Evolutionary conservation across 2,113 vertebrate species (phyloP), one percentile per base, ranked within the genome.

Genomic region (Heterochromis multidens): DNA sequence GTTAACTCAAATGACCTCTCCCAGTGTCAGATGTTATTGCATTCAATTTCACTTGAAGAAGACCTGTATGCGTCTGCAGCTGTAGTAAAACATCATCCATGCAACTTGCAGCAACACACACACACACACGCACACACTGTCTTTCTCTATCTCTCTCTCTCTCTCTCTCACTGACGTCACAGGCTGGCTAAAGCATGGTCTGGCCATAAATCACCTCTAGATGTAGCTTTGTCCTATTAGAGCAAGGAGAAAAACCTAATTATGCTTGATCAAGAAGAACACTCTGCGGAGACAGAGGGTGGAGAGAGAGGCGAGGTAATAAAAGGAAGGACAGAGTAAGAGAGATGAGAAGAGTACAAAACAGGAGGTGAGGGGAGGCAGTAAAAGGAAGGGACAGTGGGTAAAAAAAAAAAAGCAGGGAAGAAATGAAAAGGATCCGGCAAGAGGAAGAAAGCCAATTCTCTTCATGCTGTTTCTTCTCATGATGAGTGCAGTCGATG

Each of bases 161-260:
- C 63, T 78, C 81, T 72, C 58, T 60, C 80, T 65, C 43, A 54
- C 80, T 93, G 95, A 94, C 90, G 84, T 94, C 92, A 93, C 59
- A 65, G 86, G 78, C 46, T 80, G 92, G 89, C 90, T 92, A 88
- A 91, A 94, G 82, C 77, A 56, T 59, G 58, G 85, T 70, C 91
- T 89, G 92, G 89, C 88, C 94, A 96, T 96, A 95, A 95, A 96
- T 96, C 95, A 96, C 89, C 85, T 89, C 87, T 85, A 81, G 90
- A 90, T 93, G 87, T 92, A 94, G 90, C 91, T 95, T 93, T 94
- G 93, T 95, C 93, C 94, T 90, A 91, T 93, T 94, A 95, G 88
- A 94, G 91, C 95, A 95, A 95, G 94, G 92, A 95, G 95, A 95
- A 95, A 96, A 95, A 93, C 88, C 94, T 95, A 94, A 95, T 96